Evolutionary conservation across 2,113 vertebrate genomes (phyloP).

Genomic region (Balaenoptera acutorostrata): DNA sequence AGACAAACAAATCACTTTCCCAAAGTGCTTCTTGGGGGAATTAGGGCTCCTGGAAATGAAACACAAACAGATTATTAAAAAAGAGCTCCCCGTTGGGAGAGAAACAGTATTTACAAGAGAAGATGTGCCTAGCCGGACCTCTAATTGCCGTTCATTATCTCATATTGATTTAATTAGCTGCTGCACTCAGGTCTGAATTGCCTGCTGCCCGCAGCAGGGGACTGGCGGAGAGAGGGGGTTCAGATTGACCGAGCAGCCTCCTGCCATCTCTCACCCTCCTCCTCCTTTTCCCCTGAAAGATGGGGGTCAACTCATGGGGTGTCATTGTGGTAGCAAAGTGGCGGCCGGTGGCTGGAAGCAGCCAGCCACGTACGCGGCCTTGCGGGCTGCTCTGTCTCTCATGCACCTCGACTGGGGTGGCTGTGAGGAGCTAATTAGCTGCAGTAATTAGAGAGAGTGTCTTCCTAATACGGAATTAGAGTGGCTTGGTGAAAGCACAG

Average conservation of each 20-base stretch:
- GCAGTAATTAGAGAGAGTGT: slow-evolving; percentile 78
- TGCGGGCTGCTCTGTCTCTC: neutral
- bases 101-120: slow-evolving; percentile 94
- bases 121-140: slow-evolving; percentile 92
- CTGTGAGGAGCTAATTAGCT: slow-evolving; percentile 74
- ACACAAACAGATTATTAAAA: slow-evolving; percentile 97
- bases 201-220: slow-evolving; percentile 88
- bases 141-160: slow-evolving; percentile 99
- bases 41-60: slow-evolving; percentile 93
- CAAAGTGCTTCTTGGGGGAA: slow-evolving; percentile 95
- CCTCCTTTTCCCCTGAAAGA: slow-evolving; percentile 15
- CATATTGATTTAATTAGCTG: slow-evolving; percentile 99
- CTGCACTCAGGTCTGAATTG: slow-evolving; percentile 90
- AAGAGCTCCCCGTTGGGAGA: slow-evolving; percentile 91
- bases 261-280: neutral
- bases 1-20: slow-evolving; percentile 93
- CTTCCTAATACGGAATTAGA: slow-evolving; percentile 66
- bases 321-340: neutral
- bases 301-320: slow-evolving; percentile 56
- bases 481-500: slow-evolving; percentile 44
- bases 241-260: slow-evolving; percentile 67
- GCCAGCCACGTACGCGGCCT: neutral
- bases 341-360: neutral
- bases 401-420: neutral
- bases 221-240: slow-evolving; percentile 63